Evolutionary conservation across 2,797 vertebrate species (phyloP).

Genomic region (Ctenopoma multispine): DNA sequence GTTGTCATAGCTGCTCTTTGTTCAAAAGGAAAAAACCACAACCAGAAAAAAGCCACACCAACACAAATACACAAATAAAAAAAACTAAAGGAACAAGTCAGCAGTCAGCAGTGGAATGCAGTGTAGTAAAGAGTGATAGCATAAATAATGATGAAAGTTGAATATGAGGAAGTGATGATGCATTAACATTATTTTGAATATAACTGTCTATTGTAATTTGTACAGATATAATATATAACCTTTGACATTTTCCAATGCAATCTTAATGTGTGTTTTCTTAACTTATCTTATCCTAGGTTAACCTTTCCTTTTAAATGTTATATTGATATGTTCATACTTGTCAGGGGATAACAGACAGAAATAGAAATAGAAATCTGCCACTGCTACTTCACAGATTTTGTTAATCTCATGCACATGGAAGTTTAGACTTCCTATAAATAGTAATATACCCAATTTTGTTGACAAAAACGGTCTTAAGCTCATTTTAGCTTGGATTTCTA

Average conservation of each 20-base stretch:
- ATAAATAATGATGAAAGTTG: no score
- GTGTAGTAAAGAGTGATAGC: no score
- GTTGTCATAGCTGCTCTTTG: no score
- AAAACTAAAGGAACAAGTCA: no score
- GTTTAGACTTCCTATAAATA: conserved; percentile 23
- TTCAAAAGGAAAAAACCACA: no score
- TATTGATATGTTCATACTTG: conserved; percentile 20
- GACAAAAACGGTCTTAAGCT: conserved; percentile 47
- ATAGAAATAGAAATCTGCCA: conserved; percentile 57
- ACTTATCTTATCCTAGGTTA: conserved; percentile 16
- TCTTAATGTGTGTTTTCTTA: background rate
- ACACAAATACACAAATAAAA: no score
- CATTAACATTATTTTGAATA: no score
- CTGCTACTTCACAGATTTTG: conserved; percentile 22
- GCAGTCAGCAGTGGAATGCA: no score
- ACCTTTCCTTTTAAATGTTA: conserved; percentile 4
- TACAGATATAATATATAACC: no score
- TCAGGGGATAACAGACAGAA: conserved; percentile 36
- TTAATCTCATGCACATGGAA: conserved; percentile 16
- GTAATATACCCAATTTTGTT: conserved; percentile 44
- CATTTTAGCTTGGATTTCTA: conserved; percentile 64
- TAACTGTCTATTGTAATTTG: no score
- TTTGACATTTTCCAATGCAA: background rate
- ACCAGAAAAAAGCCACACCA: no score
- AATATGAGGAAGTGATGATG: no score